phyloP scores from a whole-genome alignment of 2,888 invertebrate genomes.

The Hydraecia micacea region DNA sequence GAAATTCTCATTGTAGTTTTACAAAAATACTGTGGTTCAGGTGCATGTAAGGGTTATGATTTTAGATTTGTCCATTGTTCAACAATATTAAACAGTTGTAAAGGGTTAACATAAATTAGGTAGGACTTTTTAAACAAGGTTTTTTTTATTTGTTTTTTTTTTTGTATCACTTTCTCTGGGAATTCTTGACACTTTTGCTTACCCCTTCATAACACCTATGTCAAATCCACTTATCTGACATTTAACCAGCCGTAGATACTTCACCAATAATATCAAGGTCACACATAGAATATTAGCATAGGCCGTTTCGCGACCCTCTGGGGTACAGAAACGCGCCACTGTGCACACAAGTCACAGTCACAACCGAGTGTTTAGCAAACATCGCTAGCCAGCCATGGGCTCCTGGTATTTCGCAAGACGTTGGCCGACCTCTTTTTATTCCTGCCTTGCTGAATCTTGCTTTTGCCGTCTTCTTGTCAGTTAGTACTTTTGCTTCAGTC shows the following conservation, averaged over 20 bases:
- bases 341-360: too few relatives aligned
- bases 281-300: constrained; percentile 16
- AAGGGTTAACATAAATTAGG: not conserved
- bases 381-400: constrained; percentile 52
- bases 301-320: constrained; percentile 16
- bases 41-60: constrained; percentile 3
- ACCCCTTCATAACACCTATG: not conserved
- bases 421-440: constrained; percentile 50
- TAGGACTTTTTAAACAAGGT: not conserved
- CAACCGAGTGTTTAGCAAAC: constrained; percentile 61
- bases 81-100: constrained; percentile 1
- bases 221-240: constrained; percentile 7
- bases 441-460: constrained; percentile 33
- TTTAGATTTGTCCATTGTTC: not conserved
- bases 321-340: constrained; percentile 50
- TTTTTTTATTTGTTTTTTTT: not conserved
- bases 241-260: constrained; percentile 16
- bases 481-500: constrained; percentile 1
- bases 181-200: not conserved
- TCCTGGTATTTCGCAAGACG: constrained; percentile 65
- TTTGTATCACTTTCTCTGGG: not conserved
- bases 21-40: not conserved
- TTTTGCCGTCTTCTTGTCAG: constrained; percentile 4
- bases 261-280: constrained; percentile 15
- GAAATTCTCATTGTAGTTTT: constrained; percentile 15